Base-by-base conservation (phyloP, 2,888 invertebrate species). In the Troilus luridus region DNA sequence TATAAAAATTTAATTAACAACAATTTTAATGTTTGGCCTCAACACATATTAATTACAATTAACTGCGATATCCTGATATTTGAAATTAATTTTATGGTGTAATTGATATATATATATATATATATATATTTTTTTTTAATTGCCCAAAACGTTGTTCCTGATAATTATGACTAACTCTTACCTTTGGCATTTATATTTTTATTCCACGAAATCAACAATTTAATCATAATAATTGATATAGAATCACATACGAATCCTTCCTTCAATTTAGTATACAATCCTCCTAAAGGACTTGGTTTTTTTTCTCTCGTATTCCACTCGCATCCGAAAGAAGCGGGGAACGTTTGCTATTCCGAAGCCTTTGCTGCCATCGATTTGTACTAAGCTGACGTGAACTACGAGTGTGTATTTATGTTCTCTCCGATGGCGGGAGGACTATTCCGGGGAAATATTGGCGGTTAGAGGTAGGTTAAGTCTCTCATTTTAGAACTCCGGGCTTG, bases 331-430 rank as follows among this genome's bases (percentile, higher is more conserved):
- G 72, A 17, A 41, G 72, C 17, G 0, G 3, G 24, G 9, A 14
- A 77, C 27, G 9, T 77, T 77, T 41, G 41, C 8, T 77, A 77
- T 77, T 77, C 72, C 41, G 17, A 24, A 41, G 72, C 27, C 72
- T 41, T 17, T 7, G 3, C 72, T 7, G 0, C 17, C 72, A 77
- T 77, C 72, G 72, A 77, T 77, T 77, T 77, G 72, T 77, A 17
- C 72, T 41, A 41, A 77, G 27, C 72, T 77, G 72, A 27, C 27
- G n/a, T 41, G 14, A 9, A 77, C 27, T 77, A 77, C 27, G 72
- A 77, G 72, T 41, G 41, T 77, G 41, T 77, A 77, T 77, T 77
- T 77, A 77, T 77, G 72, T 27, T 77, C 72, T 17, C 41, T 41
- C 27, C 27, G 41, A 77, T 12, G 41, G 27, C 14, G 72, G 6